These are phyloP conservation scores for Drosophila nigrodunni DNA, from an alignment of 1,140 invertebrate species.

Conservation along the genomic window DNA sequence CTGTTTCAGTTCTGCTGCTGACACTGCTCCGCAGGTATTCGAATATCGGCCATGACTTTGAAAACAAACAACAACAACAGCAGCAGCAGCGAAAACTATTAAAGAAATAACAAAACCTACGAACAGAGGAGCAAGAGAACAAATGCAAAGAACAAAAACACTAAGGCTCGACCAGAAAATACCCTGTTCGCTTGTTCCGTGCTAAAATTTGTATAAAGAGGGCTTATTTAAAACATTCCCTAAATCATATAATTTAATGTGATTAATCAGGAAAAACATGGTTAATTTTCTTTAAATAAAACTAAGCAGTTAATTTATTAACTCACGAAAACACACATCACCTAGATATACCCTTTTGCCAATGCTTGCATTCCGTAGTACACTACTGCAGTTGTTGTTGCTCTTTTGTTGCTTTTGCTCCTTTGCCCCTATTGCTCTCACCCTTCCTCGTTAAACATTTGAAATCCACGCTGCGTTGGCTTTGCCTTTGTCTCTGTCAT, in stretches of 20 bases:
- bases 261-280: too few relatives aligned
- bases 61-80: conserved; percentile 51
- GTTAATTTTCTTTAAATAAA: not conserved
- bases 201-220: not conserved
- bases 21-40: conserved; percentile 64
- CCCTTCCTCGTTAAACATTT: conserved; percentile 13
- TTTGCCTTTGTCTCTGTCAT: conserved; percentile 28
- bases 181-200: conserved; percentile 6
- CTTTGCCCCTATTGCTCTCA: not conserved
- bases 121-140: conserved; percentile 21
- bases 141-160: not conserved
- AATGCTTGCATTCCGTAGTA: not conserved
- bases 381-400: not conserved
- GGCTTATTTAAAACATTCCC: too few relatives aligned
- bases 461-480: conserved; percentile 20
- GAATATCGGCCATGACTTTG: conserved; percentile 80
- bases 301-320: not conserved
- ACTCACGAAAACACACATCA: not conserved
- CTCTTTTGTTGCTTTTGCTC: conserved; percentile 6
- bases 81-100: conserved; percentile 31
- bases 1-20: conserved; percentile 46
- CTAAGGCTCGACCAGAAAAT: conserved; percentile 34
- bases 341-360: not conserved
- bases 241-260: too few relatives aligned
- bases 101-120: conserved; percentile 13